Conservation (phyloP, 2,888 invertebrate species). For the Sarcophaga rosellei region DNA sequence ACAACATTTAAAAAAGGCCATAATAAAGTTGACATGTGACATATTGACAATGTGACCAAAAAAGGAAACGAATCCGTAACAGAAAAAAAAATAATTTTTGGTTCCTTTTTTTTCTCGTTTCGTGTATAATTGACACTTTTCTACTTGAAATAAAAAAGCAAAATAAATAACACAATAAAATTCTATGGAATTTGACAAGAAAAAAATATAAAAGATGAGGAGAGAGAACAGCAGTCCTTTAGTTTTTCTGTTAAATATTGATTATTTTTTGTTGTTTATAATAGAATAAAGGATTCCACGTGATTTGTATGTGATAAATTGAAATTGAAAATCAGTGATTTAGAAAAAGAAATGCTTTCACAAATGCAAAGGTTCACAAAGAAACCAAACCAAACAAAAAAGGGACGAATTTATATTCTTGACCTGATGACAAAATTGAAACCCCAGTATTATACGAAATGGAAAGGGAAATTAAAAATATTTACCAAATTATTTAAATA, state of each 20-base stretch:
- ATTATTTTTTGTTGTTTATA: constrained; percentile 33
- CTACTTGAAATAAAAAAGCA: constrained; percentile 30
- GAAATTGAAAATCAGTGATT: constrained; percentile 50
- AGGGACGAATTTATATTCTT: constrained; percentile 2
- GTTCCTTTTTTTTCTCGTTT: constrained; percentile 14
- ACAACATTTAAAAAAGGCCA: constrained; percentile 48
- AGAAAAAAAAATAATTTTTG: background rate
- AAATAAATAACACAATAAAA: constrained; percentile 47
- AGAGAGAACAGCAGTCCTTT: background rate
- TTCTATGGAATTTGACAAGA: background rate
- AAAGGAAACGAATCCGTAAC: background rate
- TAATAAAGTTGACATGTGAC: constrained; percentile 72
- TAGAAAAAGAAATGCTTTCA: constrained; percentile 21
- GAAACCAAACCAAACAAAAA: background rate
- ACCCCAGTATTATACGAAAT: background rate
- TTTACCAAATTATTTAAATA: too few relatives aligned
- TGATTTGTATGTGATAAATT: constrained; percentile 60
- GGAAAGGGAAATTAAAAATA: too few relatives aligned
- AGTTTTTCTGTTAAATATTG: constrained; percentile 47
- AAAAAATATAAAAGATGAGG: background rate
- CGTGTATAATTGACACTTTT: constrained; percentile 66
- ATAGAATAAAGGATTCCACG: constrained; percentile 50
- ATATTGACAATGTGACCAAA: constrained; percentile 71
- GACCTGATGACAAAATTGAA: constrained; percentile 18
- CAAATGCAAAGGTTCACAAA: background rate